These are phyloP conservation scores for Ataeniobius toweri DNA, from an alignment of 2,797 vertebrate species.

Conservation along the genomic window DNA sequence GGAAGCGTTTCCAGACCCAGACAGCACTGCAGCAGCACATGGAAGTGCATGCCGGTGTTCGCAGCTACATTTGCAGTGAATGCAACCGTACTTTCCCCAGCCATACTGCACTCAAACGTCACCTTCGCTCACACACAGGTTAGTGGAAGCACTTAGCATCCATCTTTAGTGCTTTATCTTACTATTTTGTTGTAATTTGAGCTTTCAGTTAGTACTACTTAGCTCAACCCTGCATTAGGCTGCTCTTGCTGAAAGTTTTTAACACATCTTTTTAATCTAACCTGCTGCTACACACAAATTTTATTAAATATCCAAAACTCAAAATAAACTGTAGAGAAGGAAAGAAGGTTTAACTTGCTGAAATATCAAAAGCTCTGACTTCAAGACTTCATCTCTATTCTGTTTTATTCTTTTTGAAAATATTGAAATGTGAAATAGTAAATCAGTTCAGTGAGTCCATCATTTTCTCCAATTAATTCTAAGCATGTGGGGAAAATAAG, in stretches of 20 bases:
- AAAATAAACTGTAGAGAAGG: background rate
- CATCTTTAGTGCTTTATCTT: background rate
- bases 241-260: background rate
- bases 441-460: background rate
- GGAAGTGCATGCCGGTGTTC: conserved; percentile 94
- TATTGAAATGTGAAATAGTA: background rate
- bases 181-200: background rate
- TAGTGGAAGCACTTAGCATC: conserved; percentile 20
- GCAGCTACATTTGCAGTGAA: conserved; percentile 95
- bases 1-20: conserved; percentile 95
- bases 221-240: background rate
- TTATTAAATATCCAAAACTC: background rate
- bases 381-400: background rate
- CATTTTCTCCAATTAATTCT: background rate
- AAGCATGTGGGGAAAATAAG: background rate
- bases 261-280: background rate
- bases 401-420: background rate
- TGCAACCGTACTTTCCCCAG: conserved; percentile 97
- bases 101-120: conserved; percentile 94
- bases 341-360: background rate
- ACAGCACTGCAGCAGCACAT: conserved; percentile 94
- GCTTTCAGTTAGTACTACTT: background rate
- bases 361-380: background rate
- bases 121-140: conserved; percentile 90
- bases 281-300: background rate